Percentiles rank a stretch among this genome's conserved stretches.
These are phyloP conservation scores for Microtus montanus DNA, from an alignment of 2,113 vertebrate genomes.

Conservation along the genomic window DNA sequence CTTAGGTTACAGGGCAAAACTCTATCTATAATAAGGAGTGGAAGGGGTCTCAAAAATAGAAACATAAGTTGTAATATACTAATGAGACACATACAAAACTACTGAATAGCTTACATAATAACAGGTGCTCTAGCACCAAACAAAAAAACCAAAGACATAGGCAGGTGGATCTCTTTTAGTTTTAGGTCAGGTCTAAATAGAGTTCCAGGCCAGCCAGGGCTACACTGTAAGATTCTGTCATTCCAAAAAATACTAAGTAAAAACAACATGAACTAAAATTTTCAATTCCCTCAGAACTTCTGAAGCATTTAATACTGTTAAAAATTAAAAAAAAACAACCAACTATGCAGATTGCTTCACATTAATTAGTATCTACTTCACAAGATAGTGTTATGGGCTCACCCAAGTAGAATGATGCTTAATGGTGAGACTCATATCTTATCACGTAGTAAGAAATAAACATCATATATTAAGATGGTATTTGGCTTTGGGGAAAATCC, in stretches of 20 bases:
- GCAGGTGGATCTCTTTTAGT: neutral
- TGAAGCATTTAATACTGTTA: neutral
- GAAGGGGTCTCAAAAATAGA: neutral
- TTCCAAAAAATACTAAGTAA: neutral
- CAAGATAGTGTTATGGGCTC: neutral
- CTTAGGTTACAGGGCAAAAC: neutral
- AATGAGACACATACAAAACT: constrained; percentile 20
- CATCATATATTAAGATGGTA: neutral
- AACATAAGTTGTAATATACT: neutral
- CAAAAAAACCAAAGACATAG: neutral
- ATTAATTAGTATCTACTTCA: constrained; percentile 31
- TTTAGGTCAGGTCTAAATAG: neutral
- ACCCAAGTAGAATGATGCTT: neutral
- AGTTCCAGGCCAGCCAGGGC: neutral
- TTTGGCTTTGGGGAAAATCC: constrained; percentile 8
- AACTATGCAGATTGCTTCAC: constrained; percentile 29
- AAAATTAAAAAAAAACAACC: neutral
- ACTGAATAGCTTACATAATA: neutral
- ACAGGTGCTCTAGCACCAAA: neutral
- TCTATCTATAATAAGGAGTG: neutral
- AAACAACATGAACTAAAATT: neutral
- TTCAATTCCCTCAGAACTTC: constrained; percentile 51
- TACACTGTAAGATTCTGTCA: neutral
- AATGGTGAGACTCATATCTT: neutral
- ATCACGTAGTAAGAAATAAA: constrained; percentile 11